Percentiles rank a stretch among this genome's conserved stretches.
Evolutionary conservation across 2,888 invertebrate species (phyloP).

Genomic region (Cheilosia urbana): DNA sequence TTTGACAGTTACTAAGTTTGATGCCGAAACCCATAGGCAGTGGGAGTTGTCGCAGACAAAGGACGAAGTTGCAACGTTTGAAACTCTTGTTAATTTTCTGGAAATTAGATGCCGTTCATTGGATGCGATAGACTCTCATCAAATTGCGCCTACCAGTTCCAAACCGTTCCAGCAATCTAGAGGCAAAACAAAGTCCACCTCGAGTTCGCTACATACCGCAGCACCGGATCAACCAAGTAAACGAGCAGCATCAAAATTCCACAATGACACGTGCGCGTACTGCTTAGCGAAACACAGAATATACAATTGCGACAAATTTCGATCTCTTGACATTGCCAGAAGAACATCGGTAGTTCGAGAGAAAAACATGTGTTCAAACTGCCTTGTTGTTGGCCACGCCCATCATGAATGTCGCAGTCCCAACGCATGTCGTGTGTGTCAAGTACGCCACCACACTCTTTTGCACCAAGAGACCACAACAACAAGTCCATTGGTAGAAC

Average conservation of each 20-base stretch:
- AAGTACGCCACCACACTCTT: conserved; percentile 9
- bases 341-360: background rate
- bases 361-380: conserved; percentile 1
- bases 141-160: background rate
- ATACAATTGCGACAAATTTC: conserved; percentile 9
- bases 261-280: background rate
- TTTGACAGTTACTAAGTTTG: conserved; percentile 14
- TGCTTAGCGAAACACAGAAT: background rate
- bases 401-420: conserved; percentile 1
- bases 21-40: conserved; percentile 42
- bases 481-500: background rate
- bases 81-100: conserved; percentile 23
- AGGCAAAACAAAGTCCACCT: background rate
- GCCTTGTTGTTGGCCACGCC: background rate
- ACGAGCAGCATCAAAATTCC: background rate
- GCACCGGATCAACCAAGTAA: background rate
- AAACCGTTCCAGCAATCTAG: background rate
- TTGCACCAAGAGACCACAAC: background rate
- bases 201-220: background rate
- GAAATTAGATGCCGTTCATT: conserved; percentile 45
- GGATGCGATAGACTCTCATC: conserved; percentile 17
- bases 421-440: background rate
- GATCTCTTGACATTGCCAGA: background rate
- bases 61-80: conserved; percentile 24
- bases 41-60: conserved; percentile 43